Conservation (phyloP, 2,113 vertebrate species). For the Cariama cristata region DNA sequence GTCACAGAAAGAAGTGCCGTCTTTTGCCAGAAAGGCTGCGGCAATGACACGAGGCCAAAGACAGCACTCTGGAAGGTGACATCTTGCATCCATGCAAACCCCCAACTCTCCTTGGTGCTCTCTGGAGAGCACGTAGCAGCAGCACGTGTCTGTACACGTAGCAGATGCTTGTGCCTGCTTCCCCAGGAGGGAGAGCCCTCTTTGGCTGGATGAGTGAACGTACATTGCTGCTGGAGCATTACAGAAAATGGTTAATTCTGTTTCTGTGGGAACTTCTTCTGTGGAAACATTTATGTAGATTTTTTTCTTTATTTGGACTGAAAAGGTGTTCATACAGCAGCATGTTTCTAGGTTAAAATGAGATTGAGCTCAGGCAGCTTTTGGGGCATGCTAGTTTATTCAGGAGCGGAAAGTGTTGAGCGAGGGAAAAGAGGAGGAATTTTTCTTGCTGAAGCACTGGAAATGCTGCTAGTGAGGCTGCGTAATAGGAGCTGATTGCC, state of each 20-base stretch:
- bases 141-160: not conserved
- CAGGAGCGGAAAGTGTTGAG: not conserved
- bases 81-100: not conserved
- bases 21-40: not conserved
- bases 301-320: not conserved
- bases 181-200: not conserved
- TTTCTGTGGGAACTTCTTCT: not conserved
- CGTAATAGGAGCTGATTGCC: not conserved
- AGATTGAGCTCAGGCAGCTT: not conserved
- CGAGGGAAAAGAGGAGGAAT: not conserved
- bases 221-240: not conserved
- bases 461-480: not conserved
- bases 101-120: not conserved
- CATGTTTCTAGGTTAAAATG: not conserved
- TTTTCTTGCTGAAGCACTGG: not conserved
- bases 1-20: rapidly evolving
- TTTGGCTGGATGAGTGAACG: not conserved
- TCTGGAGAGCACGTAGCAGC: not conserved
- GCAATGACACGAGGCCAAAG: not conserved
- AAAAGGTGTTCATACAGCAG: not conserved
- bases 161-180: not conserved
- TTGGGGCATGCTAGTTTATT: not conserved
- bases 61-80: not conserved
- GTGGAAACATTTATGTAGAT: not conserved
- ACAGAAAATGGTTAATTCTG: not conserved